These are phyloP conservation scores for Saimiri boliviensis DNA, from an alignment of 2,113 vertebrate genomes.

Conservation along the genomic window DNA sequence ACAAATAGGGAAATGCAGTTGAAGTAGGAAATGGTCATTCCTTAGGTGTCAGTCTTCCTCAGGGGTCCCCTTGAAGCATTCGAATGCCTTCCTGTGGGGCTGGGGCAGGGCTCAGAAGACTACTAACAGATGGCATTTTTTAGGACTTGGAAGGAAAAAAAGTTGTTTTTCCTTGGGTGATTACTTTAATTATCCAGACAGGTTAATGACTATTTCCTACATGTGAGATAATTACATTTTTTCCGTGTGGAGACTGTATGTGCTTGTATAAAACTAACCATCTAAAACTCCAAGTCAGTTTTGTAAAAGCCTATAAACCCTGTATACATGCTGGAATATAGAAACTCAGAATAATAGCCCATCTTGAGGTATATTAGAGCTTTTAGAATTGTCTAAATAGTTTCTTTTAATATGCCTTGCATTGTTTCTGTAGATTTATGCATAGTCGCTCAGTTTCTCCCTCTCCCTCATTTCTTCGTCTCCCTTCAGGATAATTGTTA, in stretches of 20 bases:
- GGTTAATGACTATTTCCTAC: background rate
- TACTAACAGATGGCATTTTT: background rate
- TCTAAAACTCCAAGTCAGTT: background rate
- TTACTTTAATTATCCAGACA: constrained; percentile 44
- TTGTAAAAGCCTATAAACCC: background rate
- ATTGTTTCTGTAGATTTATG: background rate
- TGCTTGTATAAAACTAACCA: background rate
- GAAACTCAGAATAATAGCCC: constrained; percentile 26
- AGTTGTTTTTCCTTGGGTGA: background rate
- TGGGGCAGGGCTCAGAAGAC: background rate
- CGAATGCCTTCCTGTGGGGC: background rate
- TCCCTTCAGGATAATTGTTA: background rate
- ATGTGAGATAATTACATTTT: background rate
- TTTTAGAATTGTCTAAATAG: background rate
- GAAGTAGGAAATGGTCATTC: background rate
- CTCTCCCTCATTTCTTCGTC: background rate
- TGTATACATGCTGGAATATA: background rate
- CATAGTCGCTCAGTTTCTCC: background rate
- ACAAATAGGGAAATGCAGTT: background rate
- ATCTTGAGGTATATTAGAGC: background rate
- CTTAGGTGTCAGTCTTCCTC: background rate
- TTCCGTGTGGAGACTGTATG: background rate
- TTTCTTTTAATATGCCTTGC: constrained; percentile 6
- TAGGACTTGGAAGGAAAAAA: background rate
- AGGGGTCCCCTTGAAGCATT: background rate